Base-by-base conservation (phyloP, 2,797 vertebrate species). In the Gymnoscopelus microlampas region DNA sequence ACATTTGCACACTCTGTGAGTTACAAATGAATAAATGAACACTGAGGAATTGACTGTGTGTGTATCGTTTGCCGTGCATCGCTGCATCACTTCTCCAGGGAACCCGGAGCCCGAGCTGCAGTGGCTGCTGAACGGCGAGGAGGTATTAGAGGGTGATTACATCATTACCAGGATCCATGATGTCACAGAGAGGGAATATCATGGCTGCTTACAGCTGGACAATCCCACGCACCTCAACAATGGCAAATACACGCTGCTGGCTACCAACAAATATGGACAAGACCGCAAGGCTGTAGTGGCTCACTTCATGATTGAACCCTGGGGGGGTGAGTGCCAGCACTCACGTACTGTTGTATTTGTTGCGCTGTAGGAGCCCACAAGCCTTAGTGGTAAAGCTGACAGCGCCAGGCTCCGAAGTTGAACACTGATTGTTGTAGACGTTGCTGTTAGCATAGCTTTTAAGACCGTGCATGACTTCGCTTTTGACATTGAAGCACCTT, bases 181-280 rank as follows among this genome's bases (percentile, higher is more conserved):
- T 54, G 53, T 85, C 66, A 96, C 96, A 48, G 95, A 97, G 73
- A 95, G 95, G 70, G 97, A 98, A 88, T 96, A 96, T 83, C 97
- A 99, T 0, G 98, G 98, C 89, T 99, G 98, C 89, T 93, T 99
- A 85, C 97, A 98, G 87, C 86, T 99, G 81, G 97, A 98, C 88
- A 98, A 87, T 50, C 97, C 98, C 66, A 99, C 98, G 3, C 98
- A 99, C 74, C 83, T 98, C 87, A 97, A 98, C 87, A 99, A 99
- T 5, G 98, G 98, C 15, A 91, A 88, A 73, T 99, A 99, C 89
- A 96, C 91, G 0, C 94, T 99, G 54, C 65, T 94, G 63, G 96
- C 96, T 77, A 90, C 78, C 80, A 99, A 99, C 56, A 66, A 82
- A 12, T 96, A 91, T 0, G 98, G 98, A 56, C 80, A 73, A 0